These are phyloP conservation scores for Apis florea DNA, from an alignment of 1,140 invertebrate genomes.

Conservation along the genomic window DNA sequence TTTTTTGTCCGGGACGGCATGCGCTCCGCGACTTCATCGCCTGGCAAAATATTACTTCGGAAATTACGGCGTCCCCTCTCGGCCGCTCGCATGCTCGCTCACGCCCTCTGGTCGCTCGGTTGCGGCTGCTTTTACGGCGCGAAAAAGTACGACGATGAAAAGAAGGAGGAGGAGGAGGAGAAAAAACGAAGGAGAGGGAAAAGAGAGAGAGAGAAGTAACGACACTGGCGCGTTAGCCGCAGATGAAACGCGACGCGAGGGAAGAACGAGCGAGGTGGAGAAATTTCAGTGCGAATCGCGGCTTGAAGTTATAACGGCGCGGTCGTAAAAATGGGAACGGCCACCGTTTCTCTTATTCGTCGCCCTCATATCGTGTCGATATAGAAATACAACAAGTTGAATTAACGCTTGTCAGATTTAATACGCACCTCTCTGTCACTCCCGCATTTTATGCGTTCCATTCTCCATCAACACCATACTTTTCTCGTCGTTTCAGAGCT, in stretches of 20 bases:
- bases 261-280: too few relatives aligned
- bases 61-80: conserved; percentile 27
- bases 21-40: conserved; percentile 34
- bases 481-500: neutral
- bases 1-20: conserved; percentile 10
- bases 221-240: conserved; percentile 10
- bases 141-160: conserved; percentile 31
- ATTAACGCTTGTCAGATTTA: conserved; percentile 32
- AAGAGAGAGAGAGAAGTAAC: conserved; percentile 10
- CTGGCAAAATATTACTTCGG: conserved; percentile 40
- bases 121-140: conserved; percentile 24
- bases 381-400: conserved; percentile 24
- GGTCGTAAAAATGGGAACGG: conserved; percentile 32
- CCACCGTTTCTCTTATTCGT: conserved; percentile 41
- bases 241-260: conserved; percentile 29
- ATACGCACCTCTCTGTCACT: neutral
- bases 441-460: neutral
- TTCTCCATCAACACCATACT: neutral
- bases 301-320: neutral
- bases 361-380: conserved; percentile 1
- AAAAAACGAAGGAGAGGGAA: neutral
- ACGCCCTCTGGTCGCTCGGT: neutral
- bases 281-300: conserved; percentile 21
- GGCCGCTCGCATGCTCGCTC: neutral
- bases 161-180: neutral